A percentile compares a stretch with the other conserved stretches of the same genome.
phyloP scores from a whole-genome alignment of 37 sponge, comb jelly and placozoan species.

The Haliclona indistincta region DNA sequence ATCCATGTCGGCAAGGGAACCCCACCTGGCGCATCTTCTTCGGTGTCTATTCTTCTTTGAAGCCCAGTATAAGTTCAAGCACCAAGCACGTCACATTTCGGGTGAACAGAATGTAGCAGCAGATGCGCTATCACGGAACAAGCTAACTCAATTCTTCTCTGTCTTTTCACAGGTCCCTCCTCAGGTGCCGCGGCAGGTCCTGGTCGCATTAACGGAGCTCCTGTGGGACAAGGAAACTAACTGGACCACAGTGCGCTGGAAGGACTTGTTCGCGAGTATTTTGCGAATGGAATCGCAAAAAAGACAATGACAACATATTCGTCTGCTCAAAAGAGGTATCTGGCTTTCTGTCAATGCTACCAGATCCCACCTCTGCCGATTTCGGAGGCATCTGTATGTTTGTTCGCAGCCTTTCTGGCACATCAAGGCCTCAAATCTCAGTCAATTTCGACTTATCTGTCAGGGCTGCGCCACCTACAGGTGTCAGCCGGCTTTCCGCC shows the following conservation, averaged over 20 bases:
- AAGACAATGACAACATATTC: neutral
- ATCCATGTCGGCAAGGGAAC: neutral
- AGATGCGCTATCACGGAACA: too few relatives aligned
- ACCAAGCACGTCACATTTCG: too few relatives aligned
- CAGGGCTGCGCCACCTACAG: slow-evolving; percentile 31
- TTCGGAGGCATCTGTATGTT: neutral
- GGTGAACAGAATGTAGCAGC: too few relatives aligned
- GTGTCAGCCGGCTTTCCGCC: neutral
- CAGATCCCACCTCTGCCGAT: neutral
- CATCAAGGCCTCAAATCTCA: too few relatives aligned
- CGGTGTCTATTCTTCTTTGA: too few relatives aligned
- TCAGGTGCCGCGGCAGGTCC: neutral
- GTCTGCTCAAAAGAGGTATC: neutral
- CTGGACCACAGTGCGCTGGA: neutral
- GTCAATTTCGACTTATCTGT: slow-evolving; percentile 25
- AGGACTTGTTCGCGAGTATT: neutral
- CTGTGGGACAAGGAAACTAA: too few relatives aligned
- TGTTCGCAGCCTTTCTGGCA: neutral
- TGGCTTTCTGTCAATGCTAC: neutral
- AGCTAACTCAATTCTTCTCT: too few relatives aligned
- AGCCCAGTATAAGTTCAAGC: too few relatives aligned
- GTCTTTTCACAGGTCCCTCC: neutral
- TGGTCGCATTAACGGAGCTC: too few relatives aligned
- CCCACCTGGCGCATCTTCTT: slow-evolving; percentile 5
- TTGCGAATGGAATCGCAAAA: neutral